Conservation (phyloP, 2,888 invertebrate species). For the Allolobophora icterica region DNA sequence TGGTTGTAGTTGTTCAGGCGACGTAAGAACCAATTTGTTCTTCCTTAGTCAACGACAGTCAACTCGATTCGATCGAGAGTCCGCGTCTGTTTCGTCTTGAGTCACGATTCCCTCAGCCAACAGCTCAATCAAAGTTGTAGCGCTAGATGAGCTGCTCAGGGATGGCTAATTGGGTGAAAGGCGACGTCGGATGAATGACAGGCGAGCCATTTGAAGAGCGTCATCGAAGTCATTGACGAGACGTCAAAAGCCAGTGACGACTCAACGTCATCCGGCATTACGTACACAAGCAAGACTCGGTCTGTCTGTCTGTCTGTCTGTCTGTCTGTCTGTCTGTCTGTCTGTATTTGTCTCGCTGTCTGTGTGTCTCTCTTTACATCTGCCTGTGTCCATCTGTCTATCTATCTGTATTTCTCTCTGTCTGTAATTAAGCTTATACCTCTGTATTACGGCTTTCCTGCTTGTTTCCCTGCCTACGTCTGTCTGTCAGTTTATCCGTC, state of each 20-base stretch:
- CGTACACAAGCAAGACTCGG: background rate
- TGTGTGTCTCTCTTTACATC: background rate
- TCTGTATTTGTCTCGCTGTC: background rate
- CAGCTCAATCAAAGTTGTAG: background rate
- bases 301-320: background rate
- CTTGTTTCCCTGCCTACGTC: no score
- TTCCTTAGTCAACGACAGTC: background rate
- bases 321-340: background rate
- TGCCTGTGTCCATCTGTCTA: background rate
- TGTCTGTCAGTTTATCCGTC: no score
- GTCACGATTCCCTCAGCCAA: background rate
- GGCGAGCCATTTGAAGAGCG: background rate
- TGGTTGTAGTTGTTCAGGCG: background rate
- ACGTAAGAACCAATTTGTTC: slow-evolving; percentile 17
- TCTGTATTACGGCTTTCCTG: no score
- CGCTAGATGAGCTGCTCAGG: background rate
- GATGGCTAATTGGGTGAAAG: background rate
- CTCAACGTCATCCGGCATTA: background rate
- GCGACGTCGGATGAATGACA: background rate
- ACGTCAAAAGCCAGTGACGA: background rate
- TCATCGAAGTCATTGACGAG: background rate
- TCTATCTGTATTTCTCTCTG: background rate
- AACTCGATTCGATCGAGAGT: background rate
- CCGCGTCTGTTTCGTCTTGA: slow-evolving; percentile 4
- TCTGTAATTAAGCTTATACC: no score